Conservation (phyloP, 1,140 invertebrate genomes). For the Penaeus chinensis region DNA sequence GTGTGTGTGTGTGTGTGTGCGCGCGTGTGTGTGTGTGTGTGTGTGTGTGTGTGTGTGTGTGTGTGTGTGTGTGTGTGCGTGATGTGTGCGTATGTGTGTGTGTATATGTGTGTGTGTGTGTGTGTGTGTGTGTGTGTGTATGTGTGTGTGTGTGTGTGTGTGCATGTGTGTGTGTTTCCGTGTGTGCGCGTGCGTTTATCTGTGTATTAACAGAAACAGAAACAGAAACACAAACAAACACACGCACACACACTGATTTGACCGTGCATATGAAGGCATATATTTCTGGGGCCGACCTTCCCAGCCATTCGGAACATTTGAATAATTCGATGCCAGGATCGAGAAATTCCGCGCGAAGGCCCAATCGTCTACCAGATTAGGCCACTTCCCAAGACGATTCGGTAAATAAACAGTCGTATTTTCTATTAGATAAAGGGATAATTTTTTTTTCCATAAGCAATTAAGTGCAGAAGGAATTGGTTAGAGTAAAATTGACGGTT, state of each 20-base stretch:
- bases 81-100: neutral
- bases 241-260: neutral
- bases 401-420: too few relatives aligned
- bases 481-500: too few relatives aligned
- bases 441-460: too few relatives aligned
- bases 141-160: conserved; percentile 9
- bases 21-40: neutral
- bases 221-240: neutral
- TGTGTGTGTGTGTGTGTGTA: conserved; percentile 12
- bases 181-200: neutral
- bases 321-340: too few relatives aligned
- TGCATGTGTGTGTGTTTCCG: neutral
- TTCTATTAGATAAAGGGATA: too few relatives aligned
- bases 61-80: neutral
- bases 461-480: too few relatives aligned
- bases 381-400: too few relatives aligned
- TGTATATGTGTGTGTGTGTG: neutral
- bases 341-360: too few relatives aligned
- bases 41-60: conserved; percentile 24
- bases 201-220: neutral
- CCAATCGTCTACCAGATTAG: too few relatives aligned
- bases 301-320: too few relatives aligned
- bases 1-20: neutral
- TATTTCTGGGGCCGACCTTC: too few relatives aligned
- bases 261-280: neutral